These are phyloP conservation scores for Homarus americanus DNA, from an alignment of 1,140 invertebrate species.

Conservation along the genomic window DNA sequence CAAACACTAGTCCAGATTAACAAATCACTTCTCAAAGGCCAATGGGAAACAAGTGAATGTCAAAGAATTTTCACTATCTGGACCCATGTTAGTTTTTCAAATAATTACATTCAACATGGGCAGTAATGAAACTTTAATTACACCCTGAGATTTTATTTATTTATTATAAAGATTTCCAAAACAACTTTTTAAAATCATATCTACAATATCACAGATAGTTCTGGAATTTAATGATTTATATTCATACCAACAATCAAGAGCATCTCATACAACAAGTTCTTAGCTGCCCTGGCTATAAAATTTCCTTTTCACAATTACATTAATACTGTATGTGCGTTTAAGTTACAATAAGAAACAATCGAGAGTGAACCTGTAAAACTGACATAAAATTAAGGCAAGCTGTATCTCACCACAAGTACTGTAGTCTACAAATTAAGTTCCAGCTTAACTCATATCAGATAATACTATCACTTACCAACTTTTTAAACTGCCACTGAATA, in stretches of 20 bases:
- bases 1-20: no score
- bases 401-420: not conserved
- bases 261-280: not conserved
- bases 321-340: not conserved
- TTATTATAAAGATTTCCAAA: slow-evolving; percentile 23
- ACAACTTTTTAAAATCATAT: slow-evolving; percentile 19
- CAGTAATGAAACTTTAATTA: not conserved
- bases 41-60: no score
- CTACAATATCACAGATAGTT: slow-evolving; percentile 43
- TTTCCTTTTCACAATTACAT: not conserved
- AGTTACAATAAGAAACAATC: not conserved
- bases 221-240: slow-evolving; percentile 15
- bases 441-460: no score
- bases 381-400: not conserved
- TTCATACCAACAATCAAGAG: not conserved
- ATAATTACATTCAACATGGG: not conserved
- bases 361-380: not conserved
- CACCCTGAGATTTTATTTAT: slow-evolving; percentile 28
- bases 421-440: no score
- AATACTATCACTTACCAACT: no score
- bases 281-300: not conserved
- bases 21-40: no score
- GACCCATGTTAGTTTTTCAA: no score
- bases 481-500: no score
- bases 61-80: no score